A percentile compares a stretch with the other conserved stretches of the same genome.
phyloP scores from a whole-genome alignment of 1,140 invertebrate species.

The Octopus bimaculoides region DNA sequence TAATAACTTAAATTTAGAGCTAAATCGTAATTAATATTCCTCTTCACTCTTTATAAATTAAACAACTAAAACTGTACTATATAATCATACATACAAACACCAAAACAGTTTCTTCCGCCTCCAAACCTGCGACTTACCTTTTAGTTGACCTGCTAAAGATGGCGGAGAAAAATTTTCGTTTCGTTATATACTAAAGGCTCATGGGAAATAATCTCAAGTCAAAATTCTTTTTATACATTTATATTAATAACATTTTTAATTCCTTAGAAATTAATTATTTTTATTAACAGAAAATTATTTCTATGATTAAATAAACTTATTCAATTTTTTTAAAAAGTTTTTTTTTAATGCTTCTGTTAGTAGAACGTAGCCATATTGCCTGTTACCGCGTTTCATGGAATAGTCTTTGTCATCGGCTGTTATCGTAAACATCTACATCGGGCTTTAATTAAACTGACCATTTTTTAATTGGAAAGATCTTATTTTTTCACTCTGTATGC shows the following conservation, averaged over 20 bases:
- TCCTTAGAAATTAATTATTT: no score
- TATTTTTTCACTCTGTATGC: constrained; percentile 3
- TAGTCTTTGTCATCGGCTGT: not conserved
- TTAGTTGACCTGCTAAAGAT: not conserved
- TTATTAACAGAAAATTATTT: no score
- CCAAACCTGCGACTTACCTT: not conserved
- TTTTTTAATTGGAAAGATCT: not conserved
- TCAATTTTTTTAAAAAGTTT: no score
- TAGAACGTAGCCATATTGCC: not conserved
- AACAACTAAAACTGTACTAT: no score
- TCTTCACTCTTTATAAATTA: no score
- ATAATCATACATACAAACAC: no score
- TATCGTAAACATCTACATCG: not conserved
- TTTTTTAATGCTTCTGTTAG: not conserved
- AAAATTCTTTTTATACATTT: no score
- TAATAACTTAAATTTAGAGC: no score
- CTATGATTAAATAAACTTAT: no score
- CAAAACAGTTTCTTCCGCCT: no score
- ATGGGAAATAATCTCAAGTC: not conserved
- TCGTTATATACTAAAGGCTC: not conserved
- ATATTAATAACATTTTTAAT: no score
- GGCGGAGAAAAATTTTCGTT: not conserved
- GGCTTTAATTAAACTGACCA: not conserved
- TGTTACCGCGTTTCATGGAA: not conserved
- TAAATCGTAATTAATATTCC: no score